Percentiles rank a stretch among this genome's conserved stretches.
These are phyloP conservation scores for Malurus splendens DNA, from an alignment of 2,797 vertebrate genomes.

Conservation along the genomic window DNA sequence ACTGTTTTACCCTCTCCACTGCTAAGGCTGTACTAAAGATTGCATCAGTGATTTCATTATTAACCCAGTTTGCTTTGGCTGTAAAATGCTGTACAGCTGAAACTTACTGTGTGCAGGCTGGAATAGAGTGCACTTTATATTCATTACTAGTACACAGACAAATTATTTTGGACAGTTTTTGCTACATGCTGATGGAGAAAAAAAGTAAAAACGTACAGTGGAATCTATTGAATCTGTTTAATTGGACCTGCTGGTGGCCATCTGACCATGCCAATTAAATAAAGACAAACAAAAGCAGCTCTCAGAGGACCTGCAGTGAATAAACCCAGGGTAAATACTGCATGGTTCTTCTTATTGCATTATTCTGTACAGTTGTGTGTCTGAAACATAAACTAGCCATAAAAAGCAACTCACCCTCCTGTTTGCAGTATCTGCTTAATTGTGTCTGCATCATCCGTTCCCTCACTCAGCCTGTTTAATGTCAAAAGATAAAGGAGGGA, in stretches of 20 bases:
- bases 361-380: constrained; percentile 1
- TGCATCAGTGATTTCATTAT: constrained; percentile 3
- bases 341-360: constrained; percentile 31
- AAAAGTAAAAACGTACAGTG: constrained; percentile 3
- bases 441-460: constrained; percentile 5
- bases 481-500: constrained; percentile 13
- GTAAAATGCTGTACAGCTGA: not conserved
- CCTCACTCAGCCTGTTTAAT: constrained; percentile 18
- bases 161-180: constrained; percentile 45
- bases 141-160: constrained; percentile 33
- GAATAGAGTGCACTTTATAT: constrained; percentile 4
- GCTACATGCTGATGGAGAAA: not conserved
- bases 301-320: constrained; percentile 27
- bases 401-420: not conserved
- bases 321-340: not conserved
- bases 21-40: not conserved
- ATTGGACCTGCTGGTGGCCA: constrained; percentile 35
- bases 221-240: constrained; percentile 46
- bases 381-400: constrained; percentile 37
- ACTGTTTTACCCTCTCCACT: not conserved
- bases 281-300: constrained; percentile 46
- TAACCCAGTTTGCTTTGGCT: constrained; percentile 23
- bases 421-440: constrained; percentile 30
- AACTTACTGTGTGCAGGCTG: not conserved
- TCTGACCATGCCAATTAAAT: constrained; percentile 35